Evolutionary conservation across 2,113 vertebrate genomes (phyloP), one percentile per base, ranked within the genome.

Genomic region (Mesocricetus auratus): DNA sequence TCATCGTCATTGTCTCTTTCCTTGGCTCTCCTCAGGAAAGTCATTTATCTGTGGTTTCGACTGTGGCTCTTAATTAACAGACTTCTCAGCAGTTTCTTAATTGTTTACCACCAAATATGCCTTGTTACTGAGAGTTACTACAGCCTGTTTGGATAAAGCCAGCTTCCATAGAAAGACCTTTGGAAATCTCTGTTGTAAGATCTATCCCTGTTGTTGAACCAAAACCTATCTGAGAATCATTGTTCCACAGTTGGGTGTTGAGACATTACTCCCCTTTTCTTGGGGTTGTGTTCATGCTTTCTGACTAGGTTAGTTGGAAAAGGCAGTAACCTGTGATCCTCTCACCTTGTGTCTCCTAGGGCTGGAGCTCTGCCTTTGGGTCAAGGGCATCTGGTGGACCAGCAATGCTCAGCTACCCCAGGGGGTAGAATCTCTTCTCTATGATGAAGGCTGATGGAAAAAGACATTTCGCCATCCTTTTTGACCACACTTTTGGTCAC

Each of bases 1-100:
- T 29, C 29, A 11, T 83, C n/a, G 68, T 92, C n/a, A 50, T 13
- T 47, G n/a, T 89, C 58, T 92, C 29, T 81, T 74, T 82, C n/a
- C 64, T 79, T 45, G n/a, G n/a, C 22, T 81, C 53, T 82, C 58
- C 36, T 79, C 19, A 9, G 31, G 58, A 45, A 95, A 75, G 58
- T 83, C 60, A 29, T 89, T 82, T 82, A 56, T 71, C 73, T 82
- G 50, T 24, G 42, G 50, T 86, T 95, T 91, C 64, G 36, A 62
- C 62, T 53, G 53, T 89, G 60, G 22, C 31, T 95, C 68, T 83
- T 89, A 73, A 89, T 89, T 82, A 89, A 89, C 56, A 68, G 68
- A 53, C 21, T 81, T 75, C 31, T 24, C 36, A 89, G 45, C 7
- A 39, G 53, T 47, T 66, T 82, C 82, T 93, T 92, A 89, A 66